Base-by-base conservation (phyloP, 2,888 invertebrate genomes). In the Steinernema carpocapsae region DNA sequence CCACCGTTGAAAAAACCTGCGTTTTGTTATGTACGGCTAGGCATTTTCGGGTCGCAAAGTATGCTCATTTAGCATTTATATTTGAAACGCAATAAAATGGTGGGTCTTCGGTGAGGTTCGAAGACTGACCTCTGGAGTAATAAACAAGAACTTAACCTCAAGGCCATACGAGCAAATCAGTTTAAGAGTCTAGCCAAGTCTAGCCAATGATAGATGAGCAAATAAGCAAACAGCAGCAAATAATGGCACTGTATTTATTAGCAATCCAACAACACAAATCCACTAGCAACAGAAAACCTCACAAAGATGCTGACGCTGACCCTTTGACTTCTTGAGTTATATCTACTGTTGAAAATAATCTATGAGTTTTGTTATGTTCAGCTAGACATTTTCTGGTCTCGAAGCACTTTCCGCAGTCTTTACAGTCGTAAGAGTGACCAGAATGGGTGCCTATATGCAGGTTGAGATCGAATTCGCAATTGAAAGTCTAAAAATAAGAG, bases 341-440 rank as follows among this genome's bases (percentile, higher is more conserved):
- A 7, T 56, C 56, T 7, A 24, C 26, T 26, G 56, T 24, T 6
- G 56, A 10, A 17, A 56, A 56, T 6, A 73, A 52, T 24, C 80
- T 24, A 71, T 81, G 82, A 12, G 74, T 45, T 64, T 74, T 72
- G 51, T 84, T 79, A 59, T 81, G 81, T 26, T 77, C 77, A 14
- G 81, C 79, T 43, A 81, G 74, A 12, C 76, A 52, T 43, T 78
- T 78, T 10, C 83, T 71, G 59, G 71, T 76, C 1, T 76, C 75
- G 71, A 83, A 82, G 59, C 82, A 81, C 32, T 72, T 72, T 10
- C 81, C 81, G 43, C 81, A 81, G 64, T 82, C 81, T 43, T 79
- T 79, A 73, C 81, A 81, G 19, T 78, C 83, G 56, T 77, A 82
- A 14, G 81, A 74, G 64, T 72, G 77, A 22, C 79, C 83, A 19